Percentiles rank a stretch among this genome's conserved stretches.
These are phyloP conservation scores for Clunio marinus DNA, from an alignment of 2,888 invertebrate genomes.

Conservation along the genomic window DNA sequence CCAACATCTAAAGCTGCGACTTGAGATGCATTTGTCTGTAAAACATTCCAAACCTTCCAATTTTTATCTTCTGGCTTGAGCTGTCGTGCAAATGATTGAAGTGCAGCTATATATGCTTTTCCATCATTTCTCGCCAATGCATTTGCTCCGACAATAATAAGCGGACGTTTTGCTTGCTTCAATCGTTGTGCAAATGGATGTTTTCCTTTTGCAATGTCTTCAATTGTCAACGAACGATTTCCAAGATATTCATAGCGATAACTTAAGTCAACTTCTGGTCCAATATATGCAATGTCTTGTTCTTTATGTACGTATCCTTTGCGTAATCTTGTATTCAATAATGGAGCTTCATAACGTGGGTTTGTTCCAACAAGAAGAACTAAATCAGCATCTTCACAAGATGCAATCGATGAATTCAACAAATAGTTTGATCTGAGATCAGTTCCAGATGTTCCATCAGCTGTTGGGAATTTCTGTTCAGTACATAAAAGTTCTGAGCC, in stretches of 20 bases:
- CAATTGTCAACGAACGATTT: conserved; percentile 67
- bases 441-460: conserved; percentile 66
- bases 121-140: conserved; percentile 75
- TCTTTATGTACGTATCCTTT: conserved; percentile 96
- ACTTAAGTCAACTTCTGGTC: conserved; percentile 85
- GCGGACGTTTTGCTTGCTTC: conserved; percentile 77
- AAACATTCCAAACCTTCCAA: conserved; percentile 85
- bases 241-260: conserved; percentile 92
- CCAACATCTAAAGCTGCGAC: conserved; percentile 95
- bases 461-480: conserved; percentile 81
- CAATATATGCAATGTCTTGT: conserved; percentile 78
- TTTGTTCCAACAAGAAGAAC: conserved; percentile 93
- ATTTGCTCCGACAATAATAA: conserved; percentile 87
- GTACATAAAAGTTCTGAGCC: conserved; percentile 85
- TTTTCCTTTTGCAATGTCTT: conserved; percentile 66
- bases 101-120: conserved; percentile 67
- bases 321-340: conserved; percentile 91
- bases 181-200: conserved; percentile 68
- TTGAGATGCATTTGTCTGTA: conserved; percentile 88
- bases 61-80: conserved; percentile 51
- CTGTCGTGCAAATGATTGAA: conserved; percentile 65
- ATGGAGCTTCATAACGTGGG: conserved; percentile 93
- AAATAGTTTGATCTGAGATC: conserved; percentile 90
- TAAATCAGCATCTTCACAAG: conserved; percentile 89
- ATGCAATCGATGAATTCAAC: conserved; percentile 83